phyloP scores from a whole-genome alignment of 2,797 vertebrate genomes.

The Labeo calbasu region DNA sequence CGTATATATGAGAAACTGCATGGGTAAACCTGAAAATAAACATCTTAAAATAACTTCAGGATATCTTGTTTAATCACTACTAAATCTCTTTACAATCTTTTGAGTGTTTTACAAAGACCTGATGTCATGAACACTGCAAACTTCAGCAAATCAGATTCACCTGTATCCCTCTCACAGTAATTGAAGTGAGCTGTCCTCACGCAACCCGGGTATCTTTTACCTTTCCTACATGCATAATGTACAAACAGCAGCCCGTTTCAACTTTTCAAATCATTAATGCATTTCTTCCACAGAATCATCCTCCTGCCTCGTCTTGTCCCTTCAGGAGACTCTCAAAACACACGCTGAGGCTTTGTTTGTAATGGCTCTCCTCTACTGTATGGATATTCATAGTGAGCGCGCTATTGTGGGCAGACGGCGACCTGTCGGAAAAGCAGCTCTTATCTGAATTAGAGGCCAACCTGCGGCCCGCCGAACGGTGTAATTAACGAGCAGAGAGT shows the following conservation, averaged over 20 bases:
- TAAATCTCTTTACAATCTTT: background rate
- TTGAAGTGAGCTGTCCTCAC: background rate
- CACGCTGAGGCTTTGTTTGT: background rate
- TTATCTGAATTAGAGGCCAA: constrained; percentile 30
- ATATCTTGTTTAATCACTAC: background rate
- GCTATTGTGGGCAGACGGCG: background rate
- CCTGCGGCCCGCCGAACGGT: background rate
- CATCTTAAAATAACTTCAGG: background rate
- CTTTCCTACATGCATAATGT: background rate
- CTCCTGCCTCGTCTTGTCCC: no score
- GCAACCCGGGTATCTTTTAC: background rate
- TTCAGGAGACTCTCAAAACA: background rate
- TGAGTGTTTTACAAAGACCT: no score
- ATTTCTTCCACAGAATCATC: background rate
- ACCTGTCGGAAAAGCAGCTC: constrained; percentile 11
- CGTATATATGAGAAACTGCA: background rate
- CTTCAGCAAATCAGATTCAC: background rate
- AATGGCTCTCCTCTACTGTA: constrained; percentile 1
- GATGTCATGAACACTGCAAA: background rate
- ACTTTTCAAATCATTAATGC: background rate
- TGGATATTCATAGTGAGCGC: constrained; percentile 22
- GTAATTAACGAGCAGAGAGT: constrained; percentile 13
- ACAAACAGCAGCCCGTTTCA: background rate
- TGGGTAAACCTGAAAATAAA: background rate
- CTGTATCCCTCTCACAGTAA: background rate